Percentiles rank a stretch among this genome's conserved stretches.
Evolutionary conservation across 2,797 vertebrate species (phyloP).

Genomic region (Notoglanidium macrostoma): DNA sequence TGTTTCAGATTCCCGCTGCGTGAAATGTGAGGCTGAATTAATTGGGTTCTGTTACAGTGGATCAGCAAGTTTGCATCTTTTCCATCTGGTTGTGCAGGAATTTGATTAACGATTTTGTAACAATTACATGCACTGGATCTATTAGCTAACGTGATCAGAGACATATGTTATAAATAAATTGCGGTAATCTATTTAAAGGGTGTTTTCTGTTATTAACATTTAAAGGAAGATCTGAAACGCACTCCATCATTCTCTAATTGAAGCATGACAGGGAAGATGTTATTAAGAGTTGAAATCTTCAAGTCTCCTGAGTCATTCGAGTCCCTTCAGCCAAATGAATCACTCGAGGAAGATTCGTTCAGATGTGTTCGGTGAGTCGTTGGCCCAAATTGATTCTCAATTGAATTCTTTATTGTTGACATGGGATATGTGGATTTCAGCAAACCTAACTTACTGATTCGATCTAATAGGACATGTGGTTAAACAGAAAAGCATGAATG

Average conservation of each 20-base stretch:
- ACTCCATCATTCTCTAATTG: not conserved
- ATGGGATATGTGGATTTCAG: not conserved
- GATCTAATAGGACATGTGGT: not conserved
- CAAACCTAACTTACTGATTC: not conserved
- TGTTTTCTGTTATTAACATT: constrained; percentile 25
- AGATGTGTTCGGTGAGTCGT: not conserved
- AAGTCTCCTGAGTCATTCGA: not conserved
- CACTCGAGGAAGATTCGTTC: not conserved
- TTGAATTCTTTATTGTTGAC: not conserved
- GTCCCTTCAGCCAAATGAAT: not conserved
- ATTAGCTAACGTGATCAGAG: constrained; percentile 45
- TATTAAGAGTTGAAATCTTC: not conserved
- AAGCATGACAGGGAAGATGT: not conserved
- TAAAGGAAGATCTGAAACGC: not conserved
- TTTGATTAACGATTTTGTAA: constrained; percentile 87
- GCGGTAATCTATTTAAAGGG: not conserved
- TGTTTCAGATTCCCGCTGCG: constrained; percentile 14
- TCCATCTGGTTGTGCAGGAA: constrained; percentile 94
- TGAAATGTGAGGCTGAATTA: constrained; percentile 80
- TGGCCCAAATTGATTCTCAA: not conserved
- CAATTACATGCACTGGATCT: constrained; percentile 59
- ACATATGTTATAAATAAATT: constrained; percentile 23
- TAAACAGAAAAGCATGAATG: not conserved
- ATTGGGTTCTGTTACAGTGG: constrained; percentile 91
- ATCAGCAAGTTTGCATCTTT: constrained; percentile 96